Base-by-base conservation (phyloP, 2,888 invertebrate genomes). In the Seladonia tumulorum region DNA sequence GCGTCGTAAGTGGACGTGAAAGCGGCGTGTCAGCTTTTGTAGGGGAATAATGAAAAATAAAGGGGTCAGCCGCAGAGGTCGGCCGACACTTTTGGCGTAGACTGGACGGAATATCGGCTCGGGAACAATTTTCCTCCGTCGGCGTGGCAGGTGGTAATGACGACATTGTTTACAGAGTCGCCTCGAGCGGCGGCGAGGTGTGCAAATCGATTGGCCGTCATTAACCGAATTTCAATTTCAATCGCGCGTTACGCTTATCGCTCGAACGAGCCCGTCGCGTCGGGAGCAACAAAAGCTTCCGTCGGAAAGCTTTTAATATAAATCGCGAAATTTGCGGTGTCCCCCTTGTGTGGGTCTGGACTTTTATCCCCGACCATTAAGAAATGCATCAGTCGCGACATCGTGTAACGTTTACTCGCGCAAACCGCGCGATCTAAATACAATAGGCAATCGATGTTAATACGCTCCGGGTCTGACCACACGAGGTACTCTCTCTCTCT, bases 101-200 rank as follows among this genome's bases (percentile, higher is more conserved):
- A 14, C 25, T 63, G 25, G 16, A 0, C 16, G 16, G 25, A 29
- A 63, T 63, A 63, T 66, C 49, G 76, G 22, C 35, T 39, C 71
- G 29, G 63, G 42, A 49, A 72, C 82, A 25, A 85, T 85, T 85
- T 83, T 84, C 63, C 83, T n/a, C 73, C 14, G 18, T 60, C 63
- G 60, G n/a, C 5, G 68, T 63, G 60, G 60, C 60, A 60, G 60
- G 60, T 60, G 60, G 60, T 63, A 29, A 63, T 63, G 60, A 63
- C 60, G 60, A 29, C 29, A 63, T 63, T 63, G 25, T 63, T 63
- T 63, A 63, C 60, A 29, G 29, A 47, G 75, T 53, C 60, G 25
- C 60, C 60, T 63, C 60, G 29, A 16, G 16, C 60, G 60, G 7
- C 60, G 25, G 29, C 60, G 29, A 29, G 60, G 47, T 42, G 60